These are phyloP conservation scores for Hyaena hyaena DNA, from an alignment of 2,113 vertebrate genomes.

Conservation along the genomic window DNA sequence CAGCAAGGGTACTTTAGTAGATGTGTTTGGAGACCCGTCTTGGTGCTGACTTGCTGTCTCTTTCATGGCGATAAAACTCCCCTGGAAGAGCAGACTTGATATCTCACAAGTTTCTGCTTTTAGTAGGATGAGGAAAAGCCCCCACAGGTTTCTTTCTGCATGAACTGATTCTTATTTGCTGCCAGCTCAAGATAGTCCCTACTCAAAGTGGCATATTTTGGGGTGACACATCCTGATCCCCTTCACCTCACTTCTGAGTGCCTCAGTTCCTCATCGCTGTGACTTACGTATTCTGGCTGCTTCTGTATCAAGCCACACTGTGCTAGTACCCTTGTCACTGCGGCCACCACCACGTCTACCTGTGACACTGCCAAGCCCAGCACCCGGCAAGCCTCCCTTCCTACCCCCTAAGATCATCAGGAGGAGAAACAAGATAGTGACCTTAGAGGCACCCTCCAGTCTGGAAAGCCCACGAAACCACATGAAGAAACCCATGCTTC, in stretches of 20 bases:
- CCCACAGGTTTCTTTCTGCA: not conserved
- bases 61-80: not conserved
- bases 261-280: fast-evolving
- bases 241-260: not conserved
- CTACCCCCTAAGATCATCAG: fast-evolving
- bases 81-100: not conserved
- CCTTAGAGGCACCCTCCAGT: not conserved
- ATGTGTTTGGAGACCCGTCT: not conserved
- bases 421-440: not conserved
- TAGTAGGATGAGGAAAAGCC: not conserved
- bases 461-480: not conserved
- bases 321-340: fast-evolving
- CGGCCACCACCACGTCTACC: fast-evolving
- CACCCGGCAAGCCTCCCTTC: not conserved
- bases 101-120: not conserved
- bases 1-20: not conserved
- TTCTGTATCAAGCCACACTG: not conserved
- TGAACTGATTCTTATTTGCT: not conserved
- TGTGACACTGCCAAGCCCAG: fast-evolving
- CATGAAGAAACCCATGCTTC: not conserved
- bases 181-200: not conserved
- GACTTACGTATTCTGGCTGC: not conserved
- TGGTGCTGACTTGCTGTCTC: not conserved
- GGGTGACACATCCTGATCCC: not conserved
- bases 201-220: not conserved